Evolutionary conservation across 1,140 invertebrate genomes (phyloP).

Genomic region (Zophobas atratus): DNA sequence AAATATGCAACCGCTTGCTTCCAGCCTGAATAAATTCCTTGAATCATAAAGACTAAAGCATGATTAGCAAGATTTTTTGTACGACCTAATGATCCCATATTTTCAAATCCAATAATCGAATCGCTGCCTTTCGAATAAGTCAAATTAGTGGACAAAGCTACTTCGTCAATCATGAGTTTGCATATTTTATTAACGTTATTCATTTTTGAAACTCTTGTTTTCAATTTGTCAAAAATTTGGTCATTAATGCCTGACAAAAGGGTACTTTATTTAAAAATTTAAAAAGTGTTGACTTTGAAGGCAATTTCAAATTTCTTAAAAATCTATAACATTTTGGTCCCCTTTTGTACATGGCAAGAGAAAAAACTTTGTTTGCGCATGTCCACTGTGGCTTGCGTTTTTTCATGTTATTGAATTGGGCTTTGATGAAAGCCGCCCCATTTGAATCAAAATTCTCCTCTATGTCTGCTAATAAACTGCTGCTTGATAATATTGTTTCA

Average conservation of each 20-base stretch:
- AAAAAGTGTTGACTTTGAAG: neutral
- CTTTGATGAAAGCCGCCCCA: neutral
- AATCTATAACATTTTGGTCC: slow-evolving; percentile 23
- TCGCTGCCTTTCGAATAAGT: neutral
- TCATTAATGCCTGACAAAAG: slow-evolving; percentile 4
- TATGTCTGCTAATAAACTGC: neutral
- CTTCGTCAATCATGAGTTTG: neutral
- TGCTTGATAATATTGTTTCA: no score
- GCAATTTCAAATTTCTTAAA: slow-evolving; percentile 12
- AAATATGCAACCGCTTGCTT: neutral
- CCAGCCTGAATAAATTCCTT: neutral
- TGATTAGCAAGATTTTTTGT: slow-evolving; percentile 2
- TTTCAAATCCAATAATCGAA: neutral
- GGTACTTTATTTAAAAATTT: slow-evolving; percentile 2
- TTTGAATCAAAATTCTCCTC: slow-evolving; percentile 3
- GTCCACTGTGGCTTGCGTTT: neutral
- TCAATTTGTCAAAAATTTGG: neutral
- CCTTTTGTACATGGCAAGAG: slow-evolving; percentile 3
- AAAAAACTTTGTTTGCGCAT: neutral
- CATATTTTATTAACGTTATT: neutral
- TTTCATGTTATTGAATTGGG: slow-evolving; percentile 3
- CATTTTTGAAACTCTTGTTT: slow-evolving; percentile 6
- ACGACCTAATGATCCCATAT: neutral
- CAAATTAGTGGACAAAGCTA: neutral
- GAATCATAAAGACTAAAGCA: slow-evolving; percentile 9